These are phyloP conservation scores for Brachionus sp. DNA, from an alignment of 1,140 invertebrate species.

Conservation along the genomic window DNA sequence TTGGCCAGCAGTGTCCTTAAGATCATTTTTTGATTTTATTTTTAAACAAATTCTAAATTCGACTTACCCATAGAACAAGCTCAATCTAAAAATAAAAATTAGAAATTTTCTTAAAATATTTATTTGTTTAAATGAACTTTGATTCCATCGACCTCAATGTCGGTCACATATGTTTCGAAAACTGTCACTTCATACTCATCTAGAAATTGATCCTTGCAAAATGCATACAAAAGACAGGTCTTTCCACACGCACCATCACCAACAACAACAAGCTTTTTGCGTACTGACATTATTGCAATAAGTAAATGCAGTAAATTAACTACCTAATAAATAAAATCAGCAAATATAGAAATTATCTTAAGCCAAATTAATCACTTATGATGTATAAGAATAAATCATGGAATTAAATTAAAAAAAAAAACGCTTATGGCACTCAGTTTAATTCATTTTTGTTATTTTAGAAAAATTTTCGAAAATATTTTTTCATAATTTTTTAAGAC, in stretches of 20 bases:
- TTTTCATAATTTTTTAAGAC: background rate
- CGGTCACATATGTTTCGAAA: constrained; percentile 40
- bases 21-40: background rate
- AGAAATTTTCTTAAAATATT: background rate
- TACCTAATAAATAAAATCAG: background rate
- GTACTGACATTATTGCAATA: background rate
- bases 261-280: constrained; percentile 41
- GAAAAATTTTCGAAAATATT: background rate
- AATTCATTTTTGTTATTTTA: background rate
- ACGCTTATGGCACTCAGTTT: background rate
- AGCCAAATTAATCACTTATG: background rate
- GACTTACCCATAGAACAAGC: constrained; percentile 58
- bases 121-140: background rate
- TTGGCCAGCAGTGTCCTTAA: constrained; percentile 45
- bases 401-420: background rate
- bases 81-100: background rate
- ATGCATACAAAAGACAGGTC: constrained; percentile 28
- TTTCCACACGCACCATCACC: constrained; percentile 45
- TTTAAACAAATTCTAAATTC: background rate
- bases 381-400: background rate
- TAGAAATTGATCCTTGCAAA: constrained; percentile 20
- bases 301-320: background rate
- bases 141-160: background rate
- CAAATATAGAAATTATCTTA: background rate
- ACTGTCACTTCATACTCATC: constrained; percentile 31